phyloP scores from a whole-genome alignment of 2,888 invertebrate genomes.

The Synanthedon vespiformis region DNA sequence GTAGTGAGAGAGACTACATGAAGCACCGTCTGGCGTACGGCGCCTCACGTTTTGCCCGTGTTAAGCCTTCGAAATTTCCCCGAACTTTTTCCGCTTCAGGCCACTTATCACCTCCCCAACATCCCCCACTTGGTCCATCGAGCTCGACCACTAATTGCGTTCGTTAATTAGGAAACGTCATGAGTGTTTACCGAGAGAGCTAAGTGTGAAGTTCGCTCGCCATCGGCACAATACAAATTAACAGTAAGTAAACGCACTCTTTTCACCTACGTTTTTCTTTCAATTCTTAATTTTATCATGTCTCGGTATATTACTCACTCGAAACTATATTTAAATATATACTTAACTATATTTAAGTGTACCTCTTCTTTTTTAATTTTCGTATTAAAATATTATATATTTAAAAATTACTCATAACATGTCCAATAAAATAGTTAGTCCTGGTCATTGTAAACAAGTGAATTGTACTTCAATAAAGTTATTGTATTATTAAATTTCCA shows the following conservation, averaged over 20 bases:
- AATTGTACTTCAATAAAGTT: too few relatives aligned
- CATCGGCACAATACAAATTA: constrained; percentile 3
- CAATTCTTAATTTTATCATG: too few relatives aligned
- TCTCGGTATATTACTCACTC: too few relatives aligned
- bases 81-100: constrained; percentile 58
- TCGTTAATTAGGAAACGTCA: constrained; percentile 71
- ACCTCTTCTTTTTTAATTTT: too few relatives aligned
- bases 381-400: too few relatives aligned
- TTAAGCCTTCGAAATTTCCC: constrained; percentile 59
- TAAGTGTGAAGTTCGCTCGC: constrained; percentile 66
- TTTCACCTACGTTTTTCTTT: neutral
- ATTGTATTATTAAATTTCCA: too few relatives aligned
- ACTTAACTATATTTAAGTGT: too few relatives aligned
- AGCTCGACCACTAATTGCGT: constrained; percentile 68
- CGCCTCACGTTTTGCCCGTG: constrained; percentile 33
- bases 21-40: constrained; percentile 19
- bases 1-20: neutral
- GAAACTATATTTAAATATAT: too few relatives aligned
- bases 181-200: constrained; percentile 68
- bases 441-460: too few relatives aligned
- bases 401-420: too few relatives aligned
- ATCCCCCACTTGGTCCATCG: constrained; percentile 39
- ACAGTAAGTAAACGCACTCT: neutral
- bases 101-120: constrained; percentile 53
- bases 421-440: too few relatives aligned